Evolutionary conservation across 2,797 vertebrate species (phyloP), one percentile per base, ranked within the genome.

Genomic region (Gallirallus australis): DNA sequence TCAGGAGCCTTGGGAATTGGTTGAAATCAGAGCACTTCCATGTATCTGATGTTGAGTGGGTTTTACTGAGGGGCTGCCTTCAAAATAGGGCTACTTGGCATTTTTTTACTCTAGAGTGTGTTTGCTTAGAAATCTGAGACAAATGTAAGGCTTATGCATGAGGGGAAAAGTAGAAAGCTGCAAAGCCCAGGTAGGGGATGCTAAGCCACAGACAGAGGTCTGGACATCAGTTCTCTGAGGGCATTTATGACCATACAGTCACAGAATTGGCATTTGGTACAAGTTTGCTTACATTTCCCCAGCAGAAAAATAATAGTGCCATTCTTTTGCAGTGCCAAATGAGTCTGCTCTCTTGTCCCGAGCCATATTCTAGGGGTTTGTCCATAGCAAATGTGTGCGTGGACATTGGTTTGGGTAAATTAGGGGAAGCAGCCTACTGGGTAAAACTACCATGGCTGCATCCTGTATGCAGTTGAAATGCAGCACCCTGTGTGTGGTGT

Each of bases 71-170:
- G 28, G 39, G 9, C 56, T 94, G 66, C 73, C 80, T 96, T 94
- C 63, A 90, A 88, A 93, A 84, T 64, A 93, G 56, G 60, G 71
- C 78, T 94, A 77, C 85, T 84, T 80, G 45, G 84, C 59, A 8
- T 89, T 88, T 93, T 91, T 94, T 83, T 53, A 37, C 28, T 70
- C 33, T 94, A 35, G 66, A 94, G 82, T 89, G 15, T 94, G 84
- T 94, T 89, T 96, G 64, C 86, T 81, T 71, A 91, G 52, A 95
- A 95, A 91, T 86, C 35, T 80, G 80, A 79, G 90, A 91, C 90
- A 88, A 56, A 18, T 76, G 59, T 27, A 84, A 83, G 48, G 53
- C 28, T 88, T 93, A 64, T 47, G 76, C 57, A 28, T 78, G 80
- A 82, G 69, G 15, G 35, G 47, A 76, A 68, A 45, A 31, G 14